Conservation (phyloP, 2,888 invertebrate genomes). For the Dasysyrphus tricinctus region DNA sequence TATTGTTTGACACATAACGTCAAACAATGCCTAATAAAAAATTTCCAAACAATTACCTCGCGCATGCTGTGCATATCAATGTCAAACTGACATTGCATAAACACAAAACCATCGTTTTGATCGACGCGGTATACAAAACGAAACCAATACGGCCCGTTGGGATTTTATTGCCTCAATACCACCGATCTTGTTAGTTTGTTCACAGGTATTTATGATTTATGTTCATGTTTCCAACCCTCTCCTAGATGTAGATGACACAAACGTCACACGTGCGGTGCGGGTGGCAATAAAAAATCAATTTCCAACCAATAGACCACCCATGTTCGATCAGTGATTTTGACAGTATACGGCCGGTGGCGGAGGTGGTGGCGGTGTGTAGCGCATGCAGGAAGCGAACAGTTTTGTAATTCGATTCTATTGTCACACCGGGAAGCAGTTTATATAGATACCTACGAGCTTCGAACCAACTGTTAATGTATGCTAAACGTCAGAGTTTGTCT, state of each 20-base stretch:
- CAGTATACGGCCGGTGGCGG: not conserved
- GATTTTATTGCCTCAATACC: conserved; percentile 65
- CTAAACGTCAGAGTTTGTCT: conserved; percentile 31
- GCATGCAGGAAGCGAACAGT: conserved; percentile 62
- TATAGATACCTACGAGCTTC: not conserved
- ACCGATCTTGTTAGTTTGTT: conserved; percentile 58
- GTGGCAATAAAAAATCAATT: conserved; percentile 71
- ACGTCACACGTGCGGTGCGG: conserved; percentile 65
- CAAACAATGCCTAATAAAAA: conserved; percentile 62
- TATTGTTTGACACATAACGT: conserved; percentile 70
- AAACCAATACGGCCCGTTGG: conserved; percentile 38
- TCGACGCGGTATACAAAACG: conserved; percentile 12
- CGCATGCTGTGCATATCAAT: conserved; percentile 67
- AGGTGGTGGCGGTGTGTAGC: not conserved
- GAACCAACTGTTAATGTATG: conserved; percentile 24
- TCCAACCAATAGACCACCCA: conserved; percentile 68
- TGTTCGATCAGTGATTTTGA: conserved; percentile 49
- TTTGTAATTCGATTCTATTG: conserved; percentile 66
- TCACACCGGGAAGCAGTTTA: conserved; percentile 52
- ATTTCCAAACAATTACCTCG: conserved; percentile 67
- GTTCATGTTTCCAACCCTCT: conserved; percentile 35
- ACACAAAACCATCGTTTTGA: conserved; percentile 59
- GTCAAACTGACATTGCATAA: conserved; percentile 69
- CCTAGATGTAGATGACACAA: conserved; percentile 37
- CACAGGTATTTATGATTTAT: conserved; percentile 68